Evolutionary conservation across 37 sponge, comb jelly and placozoan species (phyloP).

Genomic region (Spongilla lacustris): DNA sequence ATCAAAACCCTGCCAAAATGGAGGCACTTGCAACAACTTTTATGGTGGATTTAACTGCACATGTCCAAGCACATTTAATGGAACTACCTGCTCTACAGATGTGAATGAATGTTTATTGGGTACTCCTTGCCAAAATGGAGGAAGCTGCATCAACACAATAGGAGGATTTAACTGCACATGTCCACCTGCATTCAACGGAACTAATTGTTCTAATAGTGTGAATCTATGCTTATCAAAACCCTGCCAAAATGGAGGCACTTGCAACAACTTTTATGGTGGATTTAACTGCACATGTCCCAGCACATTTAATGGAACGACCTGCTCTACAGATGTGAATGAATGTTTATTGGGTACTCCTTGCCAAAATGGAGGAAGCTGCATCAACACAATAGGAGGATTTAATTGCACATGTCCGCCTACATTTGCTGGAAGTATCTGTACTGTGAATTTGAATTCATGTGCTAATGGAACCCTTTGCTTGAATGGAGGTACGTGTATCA

Average conservation of each 20-base stretch:
- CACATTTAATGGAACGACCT: constrained; percentile 15
- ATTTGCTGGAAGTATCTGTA: constrained; percentile 15
- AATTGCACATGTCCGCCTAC: constrained; percentile 8
- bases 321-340: constrained; percentile 32
- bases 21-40: constrained; percentile 23
- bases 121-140: constrained; percentile 25
- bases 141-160: constrained; percentile 22
- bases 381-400: constrained; percentile 13
- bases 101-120: constrained; percentile 30
- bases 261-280: constrained; percentile 21
- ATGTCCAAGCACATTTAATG: constrained; percentile 19
- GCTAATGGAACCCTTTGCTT: constrained; percentile 12
- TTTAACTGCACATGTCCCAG: constrained; percentile 26
- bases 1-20: constrained; percentile 24
- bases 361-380: constrained; percentile 28
- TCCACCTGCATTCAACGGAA: constrained; percentile 11
- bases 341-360: not conserved
- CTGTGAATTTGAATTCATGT: not conserved
- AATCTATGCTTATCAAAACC: constrained; percentile 14
- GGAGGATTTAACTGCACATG: constrained; percentile 44
- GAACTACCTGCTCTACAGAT: constrained; percentile 5
- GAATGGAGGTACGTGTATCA: constrained; percentile 39
- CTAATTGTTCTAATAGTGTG: constrained; percentile 8
- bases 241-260: constrained; percentile 34
- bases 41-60: constrained; percentile 20